Conservation (phyloP, 2,113 vertebrate species). For the Speoplatyrhinus poulsoni region DNA sequence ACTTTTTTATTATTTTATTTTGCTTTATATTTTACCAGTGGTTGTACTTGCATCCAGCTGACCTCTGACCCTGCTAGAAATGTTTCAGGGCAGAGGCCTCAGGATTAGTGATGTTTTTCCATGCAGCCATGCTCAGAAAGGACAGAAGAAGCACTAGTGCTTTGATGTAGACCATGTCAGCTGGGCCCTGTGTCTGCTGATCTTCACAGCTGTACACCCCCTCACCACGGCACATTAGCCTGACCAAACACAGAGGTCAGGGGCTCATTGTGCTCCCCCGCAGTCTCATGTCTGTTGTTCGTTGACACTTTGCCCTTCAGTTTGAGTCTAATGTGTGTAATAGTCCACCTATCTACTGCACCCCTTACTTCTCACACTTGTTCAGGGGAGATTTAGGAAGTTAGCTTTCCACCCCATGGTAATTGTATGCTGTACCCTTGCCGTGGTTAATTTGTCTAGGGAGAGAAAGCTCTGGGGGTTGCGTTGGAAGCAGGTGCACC, state of each 20-base stretch:
- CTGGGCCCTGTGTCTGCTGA: slow-evolving; percentile 69
- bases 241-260: slow-evolving; percentile 56
- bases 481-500: slow-evolving; percentile 14
- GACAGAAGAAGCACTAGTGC: slow-evolving; percentile 52
- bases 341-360: slow-evolving; percentile 2
- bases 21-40: neutral
- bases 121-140: slow-evolving; percentile 33
- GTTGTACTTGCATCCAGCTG: slow-evolving; percentile 45
- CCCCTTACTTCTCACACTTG: neutral
- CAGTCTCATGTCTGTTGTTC: slow-evolving; percentile 32
- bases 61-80: slow-evolving; percentile 51
- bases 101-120: slow-evolving; percentile 64
- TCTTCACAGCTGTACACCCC: slow-evolving; percentile 58
- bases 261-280: slow-evolving; percentile 39
- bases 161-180: slow-evolving; percentile 63
- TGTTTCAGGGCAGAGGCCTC: slow-evolving; percentile 30
- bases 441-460: slow-evolving; percentile 7
- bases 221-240: slow-evolving; percentile 49
- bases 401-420: neutral
- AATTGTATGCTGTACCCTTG: neutral
- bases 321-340: slow-evolving; percentile 12
- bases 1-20: neutral
- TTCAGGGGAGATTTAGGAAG: neutral
- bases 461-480: slow-evolving; percentile 14
- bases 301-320: slow-evolving; percentile 10